phyloP scores from a whole-genome alignment of 2,113 vertebrate genomes.

The Chloropsis hardwickii region DNA sequence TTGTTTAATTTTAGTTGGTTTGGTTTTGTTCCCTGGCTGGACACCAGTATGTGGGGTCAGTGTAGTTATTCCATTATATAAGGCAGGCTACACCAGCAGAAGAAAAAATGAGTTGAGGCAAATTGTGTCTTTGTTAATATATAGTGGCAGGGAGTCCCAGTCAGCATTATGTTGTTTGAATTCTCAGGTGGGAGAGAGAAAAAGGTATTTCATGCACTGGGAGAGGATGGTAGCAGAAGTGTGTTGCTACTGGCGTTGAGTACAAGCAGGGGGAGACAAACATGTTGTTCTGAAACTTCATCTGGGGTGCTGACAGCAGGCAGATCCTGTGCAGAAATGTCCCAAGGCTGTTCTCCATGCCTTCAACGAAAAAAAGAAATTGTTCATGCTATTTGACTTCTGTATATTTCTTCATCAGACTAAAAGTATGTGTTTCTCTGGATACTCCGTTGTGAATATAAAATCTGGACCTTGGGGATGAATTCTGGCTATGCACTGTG shows the following conservation, averaged over 20 bases:
- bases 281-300: neutral
- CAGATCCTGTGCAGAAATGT: neutral
- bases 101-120: neutral
- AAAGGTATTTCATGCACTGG: neutral
- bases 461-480: neutral
- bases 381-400: neutral
- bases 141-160: neutral
- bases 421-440: neutral
- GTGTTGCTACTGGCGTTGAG: neutral
- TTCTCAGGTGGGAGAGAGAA: neutral
- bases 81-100: neutral
- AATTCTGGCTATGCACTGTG: fast-evolving
- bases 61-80: neutral
- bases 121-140: neutral
- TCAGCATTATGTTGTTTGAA: neutral
- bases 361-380: neutral
- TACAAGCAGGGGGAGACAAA: neutral
- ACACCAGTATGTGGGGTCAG: fast-evolving
- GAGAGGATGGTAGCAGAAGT: neutral
- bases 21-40: neutral
- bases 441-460: neutral
- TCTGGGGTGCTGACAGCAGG: neutral
- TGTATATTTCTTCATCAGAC: neutral
- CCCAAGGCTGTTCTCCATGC: neutral
- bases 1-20: neutral